Evolutionary conservation across 2,888 invertebrate species (phyloP).

Genomic region (Noctua janthina): DNA sequence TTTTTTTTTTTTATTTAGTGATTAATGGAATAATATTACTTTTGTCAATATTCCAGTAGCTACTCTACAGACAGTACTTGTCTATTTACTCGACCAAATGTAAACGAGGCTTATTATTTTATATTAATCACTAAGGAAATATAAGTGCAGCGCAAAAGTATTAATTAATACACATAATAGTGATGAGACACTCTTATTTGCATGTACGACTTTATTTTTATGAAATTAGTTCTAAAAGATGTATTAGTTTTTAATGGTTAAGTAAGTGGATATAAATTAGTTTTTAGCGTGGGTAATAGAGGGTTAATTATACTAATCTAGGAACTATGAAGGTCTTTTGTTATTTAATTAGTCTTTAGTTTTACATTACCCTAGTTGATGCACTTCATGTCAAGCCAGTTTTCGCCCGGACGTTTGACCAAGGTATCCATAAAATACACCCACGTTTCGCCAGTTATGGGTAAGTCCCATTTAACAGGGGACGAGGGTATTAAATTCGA

Average conservation of each 20-base stretch:
- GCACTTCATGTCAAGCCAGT: too few species aligned
- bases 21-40: too few species aligned
- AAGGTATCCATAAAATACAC: neutral
- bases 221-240: constrained; percentile 5
- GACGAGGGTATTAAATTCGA: neutral
- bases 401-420: too few species aligned
- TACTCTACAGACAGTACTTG: constrained; percentile 10
- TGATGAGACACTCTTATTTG: constrained; percentile 19
- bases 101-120: constrained; percentile 19
- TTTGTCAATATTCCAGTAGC: neutral
- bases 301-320: constrained; percentile 6
- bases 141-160: constrained; percentile 28
- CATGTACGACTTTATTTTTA: constrained; percentile 31
- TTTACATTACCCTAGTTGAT: neutral
- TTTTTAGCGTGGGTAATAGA: constrained; percentile 5
- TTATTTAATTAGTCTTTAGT: neutral
- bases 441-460: neutral
- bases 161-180: constrained; percentile 29
- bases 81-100: constrained; percentile 4
- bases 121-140: constrained; percentile 4
- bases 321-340: neutral
- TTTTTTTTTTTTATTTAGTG: too few species aligned
- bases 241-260: neutral
- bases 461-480: neutral
- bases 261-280: constrained; percentile 8